Evolutionary conservation across 2,888 invertebrate species (phyloP).

Genomic region (Nemotelus nigrinus): DNA sequence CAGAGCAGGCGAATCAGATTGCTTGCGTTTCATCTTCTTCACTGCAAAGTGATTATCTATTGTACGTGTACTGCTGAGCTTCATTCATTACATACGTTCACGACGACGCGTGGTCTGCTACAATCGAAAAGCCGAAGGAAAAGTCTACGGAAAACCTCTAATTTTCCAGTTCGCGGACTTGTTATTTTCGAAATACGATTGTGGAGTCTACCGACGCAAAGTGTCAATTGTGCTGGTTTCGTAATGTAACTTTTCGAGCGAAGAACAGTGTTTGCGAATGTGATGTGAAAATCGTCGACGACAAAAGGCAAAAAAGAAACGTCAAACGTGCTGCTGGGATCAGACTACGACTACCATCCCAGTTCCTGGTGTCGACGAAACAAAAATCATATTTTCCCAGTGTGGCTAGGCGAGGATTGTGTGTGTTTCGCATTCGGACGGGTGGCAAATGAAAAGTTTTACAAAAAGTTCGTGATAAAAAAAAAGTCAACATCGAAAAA

Average conservation of each 20-base stretch:
- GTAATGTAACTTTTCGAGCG: constrained; percentile 20
- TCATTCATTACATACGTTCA: neutral
- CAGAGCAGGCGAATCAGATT: neutral
- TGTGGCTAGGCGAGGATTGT: neutral
- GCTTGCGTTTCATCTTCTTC: neutral
- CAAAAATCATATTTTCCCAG: neutral
- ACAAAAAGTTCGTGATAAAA: too few species aligned
- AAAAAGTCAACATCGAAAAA: neutral
- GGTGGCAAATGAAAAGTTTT: neutral
- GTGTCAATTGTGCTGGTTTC: neutral
- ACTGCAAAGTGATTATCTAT: constrained; percentile 22
- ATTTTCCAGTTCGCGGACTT: too few species aligned
- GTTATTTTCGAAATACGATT: too few species aligned
- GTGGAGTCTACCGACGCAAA: neutral
- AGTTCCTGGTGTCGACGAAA: neutral
- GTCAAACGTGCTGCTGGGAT: constrained; percentile 10
- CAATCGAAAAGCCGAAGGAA: neutral
- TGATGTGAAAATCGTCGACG: constrained; percentile 34
- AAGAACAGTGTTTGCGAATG: neutral
- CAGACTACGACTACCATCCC: neutral
- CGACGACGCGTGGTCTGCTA: neutral
- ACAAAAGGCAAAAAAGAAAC: constrained; percentile 13
- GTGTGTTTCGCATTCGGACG: neutral
- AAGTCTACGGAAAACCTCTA: too few species aligned
- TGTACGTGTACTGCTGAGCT: constrained; percentile 1